Percentiles rank a stretch among this genome's conserved stretches.
Evolutionary conservation across 2,888 invertebrate genomes (phyloP).

Genomic region (Spilosoma lubricipeda): DNA sequence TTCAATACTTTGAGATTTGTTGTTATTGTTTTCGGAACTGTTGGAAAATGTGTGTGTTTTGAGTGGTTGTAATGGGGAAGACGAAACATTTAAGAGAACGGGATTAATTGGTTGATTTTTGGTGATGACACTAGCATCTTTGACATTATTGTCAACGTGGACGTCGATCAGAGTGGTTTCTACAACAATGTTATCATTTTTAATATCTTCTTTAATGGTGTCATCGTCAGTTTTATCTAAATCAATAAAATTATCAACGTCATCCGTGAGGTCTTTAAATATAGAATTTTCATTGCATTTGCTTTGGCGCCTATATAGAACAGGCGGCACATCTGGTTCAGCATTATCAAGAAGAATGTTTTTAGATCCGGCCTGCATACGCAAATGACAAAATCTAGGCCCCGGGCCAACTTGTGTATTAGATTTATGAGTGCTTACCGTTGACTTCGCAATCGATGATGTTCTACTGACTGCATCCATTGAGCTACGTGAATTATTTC

Average conservation of each 20-base stretch:
- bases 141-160: conserved; percentile 77
- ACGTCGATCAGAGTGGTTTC: conserved; percentile 82
- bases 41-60: conserved; percentile 81
- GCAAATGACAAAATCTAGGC: conserved; percentile 91
- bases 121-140: conserved; percentile 65
- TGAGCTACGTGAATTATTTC: conserved; percentile 80
- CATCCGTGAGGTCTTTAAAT: conserved; percentile 79
- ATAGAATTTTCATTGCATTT: conserved; percentile 80
- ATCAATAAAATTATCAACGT: conserved; percentile 75
- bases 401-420: conserved; percentile 86
- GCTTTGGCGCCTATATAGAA: conserved; percentile 89
- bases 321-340: conserved; percentile 90
- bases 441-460: conserved; percentile 82
- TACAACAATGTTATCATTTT: conserved; percentile 74
- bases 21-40: conserved; percentile 77
- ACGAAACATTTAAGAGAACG: conserved; percentile 78
- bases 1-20: conserved; percentile 71
- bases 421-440: conserved; percentile 82
- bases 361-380: conserved; percentile 92
- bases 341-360: conserved; percentile 93
- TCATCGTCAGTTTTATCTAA: conserved; percentile 68
- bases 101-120: conserved; percentile 77
- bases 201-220: conserved; percentile 57
- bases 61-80: conserved; percentile 80
- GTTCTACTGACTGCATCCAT: conserved; percentile 81